Conservation (phyloP, 2,113 vertebrate genomes). For the Patagioenas fasciata region DNA sequence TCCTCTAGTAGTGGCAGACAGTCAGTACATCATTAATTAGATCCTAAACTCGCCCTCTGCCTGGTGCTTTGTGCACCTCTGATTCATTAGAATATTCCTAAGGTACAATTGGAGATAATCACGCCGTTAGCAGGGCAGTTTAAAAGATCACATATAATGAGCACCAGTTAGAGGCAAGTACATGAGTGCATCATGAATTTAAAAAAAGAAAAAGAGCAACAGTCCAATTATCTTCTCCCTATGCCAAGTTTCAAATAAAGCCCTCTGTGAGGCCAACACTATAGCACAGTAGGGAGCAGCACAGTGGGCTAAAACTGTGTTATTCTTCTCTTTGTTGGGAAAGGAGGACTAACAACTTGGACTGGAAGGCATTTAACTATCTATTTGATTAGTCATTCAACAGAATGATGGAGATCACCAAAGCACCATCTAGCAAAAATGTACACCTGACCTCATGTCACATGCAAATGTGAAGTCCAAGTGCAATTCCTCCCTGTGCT, state of each 20-base stretch:
- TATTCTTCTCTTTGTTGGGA: constrained; percentile 43
- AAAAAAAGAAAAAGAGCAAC: constrained; percentile 29
- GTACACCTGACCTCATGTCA: not conserved
- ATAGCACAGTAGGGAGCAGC: constrained; percentile 52
- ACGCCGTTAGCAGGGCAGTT: not conserved
- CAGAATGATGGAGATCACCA: not conserved
- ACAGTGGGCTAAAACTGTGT: constrained; percentile 30
- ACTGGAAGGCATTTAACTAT: constrained; percentile 45
- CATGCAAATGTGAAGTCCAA: not conserved
- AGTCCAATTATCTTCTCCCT: constrained; percentile 48
- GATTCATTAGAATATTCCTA: constrained; percentile 22
- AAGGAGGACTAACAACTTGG: constrained; percentile 21
- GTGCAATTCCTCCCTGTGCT: not conserved
- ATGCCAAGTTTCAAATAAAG: not conserved
- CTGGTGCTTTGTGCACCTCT: not conserved
- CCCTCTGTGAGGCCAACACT: not conserved
- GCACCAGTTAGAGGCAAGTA: not conserved
- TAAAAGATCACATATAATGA: constrained; percentile 45
- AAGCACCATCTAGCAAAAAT: not conserved
- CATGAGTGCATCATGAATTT: constrained; percentile 34
- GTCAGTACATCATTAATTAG: not conserved
- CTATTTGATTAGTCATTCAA: constrained; percentile 48
- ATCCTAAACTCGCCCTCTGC: not conserved
- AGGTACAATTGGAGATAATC: not conserved
- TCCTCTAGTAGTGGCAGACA: not conserved